A percentile compares a stretch with the other conserved stretches of the same genome.
Conservation (phyloP, 2,113 vertebrate genomes). For the Lonchura striata region DNA sequence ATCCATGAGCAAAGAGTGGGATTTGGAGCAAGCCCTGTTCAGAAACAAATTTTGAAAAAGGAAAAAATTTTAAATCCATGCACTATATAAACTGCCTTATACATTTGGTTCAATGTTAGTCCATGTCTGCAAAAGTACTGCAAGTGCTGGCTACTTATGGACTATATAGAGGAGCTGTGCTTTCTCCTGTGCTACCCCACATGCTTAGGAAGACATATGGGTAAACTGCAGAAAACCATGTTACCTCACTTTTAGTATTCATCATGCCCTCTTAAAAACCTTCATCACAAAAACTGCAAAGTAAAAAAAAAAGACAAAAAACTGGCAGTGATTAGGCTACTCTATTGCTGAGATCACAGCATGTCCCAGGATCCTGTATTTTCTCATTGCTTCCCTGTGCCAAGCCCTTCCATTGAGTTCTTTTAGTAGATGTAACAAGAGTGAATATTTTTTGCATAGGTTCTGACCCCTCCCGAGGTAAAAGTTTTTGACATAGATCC, state of each 20-base stretch:
- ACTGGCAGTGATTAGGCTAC: background rate
- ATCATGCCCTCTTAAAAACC: background rate
- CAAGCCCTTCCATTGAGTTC: background rate
- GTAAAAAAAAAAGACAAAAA: background rate
- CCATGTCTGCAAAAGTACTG: background rate
- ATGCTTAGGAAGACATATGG: background rate
- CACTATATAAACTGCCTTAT: background rate
- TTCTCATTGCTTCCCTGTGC: background rate
- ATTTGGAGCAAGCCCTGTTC: background rate
- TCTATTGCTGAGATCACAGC: background rate
- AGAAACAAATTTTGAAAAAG: background rate
- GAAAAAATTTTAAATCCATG: background rate
- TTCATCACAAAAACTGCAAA: background rate
- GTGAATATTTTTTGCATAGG: background rate
- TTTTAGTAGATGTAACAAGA: background rate
- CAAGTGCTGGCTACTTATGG: background rate
- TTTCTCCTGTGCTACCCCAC: background rate
- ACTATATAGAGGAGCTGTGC: background rate
- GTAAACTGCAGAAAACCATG: background rate
- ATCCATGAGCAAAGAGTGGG: background rate
- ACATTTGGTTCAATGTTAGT: background rate
- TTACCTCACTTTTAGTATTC: background rate
- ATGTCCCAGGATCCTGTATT: background rate
- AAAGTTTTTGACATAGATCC: background rate
- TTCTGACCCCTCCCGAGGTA: fast-evolving